Conservation (phyloP, 2,888 invertebrate species). For the Poecilobothrus nobilitatus region DNA sequence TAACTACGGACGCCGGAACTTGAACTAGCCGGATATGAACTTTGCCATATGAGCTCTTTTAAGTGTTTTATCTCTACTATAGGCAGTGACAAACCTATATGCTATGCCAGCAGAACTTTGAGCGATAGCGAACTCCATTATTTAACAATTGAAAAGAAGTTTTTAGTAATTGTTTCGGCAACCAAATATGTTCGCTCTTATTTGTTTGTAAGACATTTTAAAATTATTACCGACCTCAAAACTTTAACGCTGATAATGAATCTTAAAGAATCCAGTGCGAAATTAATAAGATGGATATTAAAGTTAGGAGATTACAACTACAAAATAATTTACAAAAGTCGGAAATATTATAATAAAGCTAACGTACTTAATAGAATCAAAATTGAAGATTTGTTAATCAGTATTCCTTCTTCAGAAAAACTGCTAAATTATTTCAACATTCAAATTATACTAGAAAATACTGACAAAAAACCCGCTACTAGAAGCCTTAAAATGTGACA, state of each 20-base stretch:
- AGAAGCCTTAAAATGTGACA: slow-evolving; percentile 20
- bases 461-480: neutral
- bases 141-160: slow-evolving; percentile 23
- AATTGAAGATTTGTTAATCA: slow-evolving; percentile 12
- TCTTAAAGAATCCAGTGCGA: slow-evolving; percentile 24
- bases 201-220: slow-evolving; percentile 29
- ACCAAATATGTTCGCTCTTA: slow-evolving; percentile 33
- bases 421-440: slow-evolving; percentile 22
- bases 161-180: slow-evolving; percentile 24
- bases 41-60: too few species aligned
- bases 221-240: too few species aligned
- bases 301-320: slow-evolving; percentile 20
- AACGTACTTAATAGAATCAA: slow-evolving; percentile 21
- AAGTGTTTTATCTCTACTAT: too few species aligned
- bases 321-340: slow-evolving; percentile 19
- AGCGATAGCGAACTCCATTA: slow-evolving; percentile 18
- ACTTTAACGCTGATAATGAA: slow-evolving; percentile 27
- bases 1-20: too few species aligned
- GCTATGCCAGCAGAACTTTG: slow-evolving; percentile 18
- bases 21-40: too few species aligned
- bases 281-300: slow-evolving; percentile 18
- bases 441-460: slow-evolving; percentile 14
- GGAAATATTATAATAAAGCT: slow-evolving; percentile 17
- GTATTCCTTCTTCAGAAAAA: slow-evolving; percentile 18
- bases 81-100: slow-evolving; percentile 17